Conservation (phyloP, 2,113 vertebrate genomes). For the Loxodonta africana region DNA sequence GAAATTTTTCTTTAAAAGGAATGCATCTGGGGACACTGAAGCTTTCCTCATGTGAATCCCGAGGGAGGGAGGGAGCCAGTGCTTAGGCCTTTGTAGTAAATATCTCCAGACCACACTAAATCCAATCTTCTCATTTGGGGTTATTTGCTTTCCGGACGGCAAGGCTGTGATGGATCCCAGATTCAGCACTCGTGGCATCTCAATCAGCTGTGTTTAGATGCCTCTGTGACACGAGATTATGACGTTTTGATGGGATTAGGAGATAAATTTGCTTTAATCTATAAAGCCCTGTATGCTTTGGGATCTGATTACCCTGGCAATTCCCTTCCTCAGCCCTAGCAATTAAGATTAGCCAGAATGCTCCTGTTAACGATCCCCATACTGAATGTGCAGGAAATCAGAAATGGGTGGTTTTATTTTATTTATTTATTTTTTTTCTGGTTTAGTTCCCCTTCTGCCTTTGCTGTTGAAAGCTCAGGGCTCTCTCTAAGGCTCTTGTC, state of each 20-base stretch:
- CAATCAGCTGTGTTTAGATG: slow-evolving; percentile 80
- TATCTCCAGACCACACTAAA: slow-evolving; percentile 84
- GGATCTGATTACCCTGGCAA: slow-evolving; percentile 81
- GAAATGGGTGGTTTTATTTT: slow-evolving; percentile 78
- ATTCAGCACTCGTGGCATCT: slow-evolving; percentile 53
- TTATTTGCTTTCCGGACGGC: slow-evolving; percentile 83
- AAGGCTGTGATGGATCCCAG: slow-evolving; percentile 84
- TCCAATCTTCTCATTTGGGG: slow-evolving; percentile 83
- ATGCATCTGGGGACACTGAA: slow-evolving; percentile 49
- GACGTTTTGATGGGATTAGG: slow-evolving; percentile 77
- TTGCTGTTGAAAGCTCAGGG: not conserved
- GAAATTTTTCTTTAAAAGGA: slow-evolving; percentile 55
- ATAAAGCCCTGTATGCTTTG: slow-evolving; percentile 81
- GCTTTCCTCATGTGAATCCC: slow-evolving; percentile 46
- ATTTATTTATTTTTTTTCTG: not conserved
- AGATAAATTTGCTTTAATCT: slow-evolving; percentile 83
- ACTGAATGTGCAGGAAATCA: slow-evolving; percentile 81
- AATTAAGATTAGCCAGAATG: slow-evolving; percentile 82
- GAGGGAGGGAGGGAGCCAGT: slow-evolving; percentile 54
- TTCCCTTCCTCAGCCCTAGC: slow-evolving; percentile 71
- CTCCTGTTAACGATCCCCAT: slow-evolving; percentile 78
- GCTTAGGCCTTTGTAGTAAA: slow-evolving; percentile 76
- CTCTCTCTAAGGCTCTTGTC: not conserved
- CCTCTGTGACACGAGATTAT: slow-evolving; percentile 72
- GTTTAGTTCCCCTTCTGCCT: not conserved